phyloP scores from a whole-genome alignment of 2,797 vertebrate genomes.

The Balearica regulorum region DNA sequence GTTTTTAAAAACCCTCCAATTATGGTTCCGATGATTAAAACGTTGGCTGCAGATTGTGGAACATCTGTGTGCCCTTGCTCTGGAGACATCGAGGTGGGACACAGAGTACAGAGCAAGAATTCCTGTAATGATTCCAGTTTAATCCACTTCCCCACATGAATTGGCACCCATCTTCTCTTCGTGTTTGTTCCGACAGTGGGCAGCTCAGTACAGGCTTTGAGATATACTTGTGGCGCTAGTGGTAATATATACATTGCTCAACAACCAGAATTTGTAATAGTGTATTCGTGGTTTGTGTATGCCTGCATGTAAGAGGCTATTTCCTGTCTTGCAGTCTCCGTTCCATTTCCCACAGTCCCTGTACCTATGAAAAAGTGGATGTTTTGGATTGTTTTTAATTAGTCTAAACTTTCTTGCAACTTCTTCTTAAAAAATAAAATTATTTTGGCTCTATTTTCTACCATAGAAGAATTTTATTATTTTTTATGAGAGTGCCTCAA shows the following conservation, averaged over 20 bases:
- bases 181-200: background rate
- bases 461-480: background rate
- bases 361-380: background rate
- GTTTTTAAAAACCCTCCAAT: background rate
- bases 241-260: background rate
- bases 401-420: background rate
- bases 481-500: background rate
- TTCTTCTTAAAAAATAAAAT: background rate
- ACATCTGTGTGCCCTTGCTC: background rate
- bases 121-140: background rate
- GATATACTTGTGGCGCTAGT: background rate
- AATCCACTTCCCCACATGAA: background rate
- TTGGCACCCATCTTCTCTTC: background rate
- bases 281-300: background rate
- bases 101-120: background rate
- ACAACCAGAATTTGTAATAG: background rate
- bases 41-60: background rate
- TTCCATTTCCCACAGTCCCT: background rate
- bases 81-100: background rate
- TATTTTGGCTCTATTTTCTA: background rate
- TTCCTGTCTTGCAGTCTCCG: background rate
- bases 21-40: background rate
- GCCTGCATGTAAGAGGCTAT: rapidly evolving
- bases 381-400: background rate
- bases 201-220: background rate